Base-by-base conservation (phyloP, 2,888 invertebrate species). In the Pachydiplax longipennis region DNA sequence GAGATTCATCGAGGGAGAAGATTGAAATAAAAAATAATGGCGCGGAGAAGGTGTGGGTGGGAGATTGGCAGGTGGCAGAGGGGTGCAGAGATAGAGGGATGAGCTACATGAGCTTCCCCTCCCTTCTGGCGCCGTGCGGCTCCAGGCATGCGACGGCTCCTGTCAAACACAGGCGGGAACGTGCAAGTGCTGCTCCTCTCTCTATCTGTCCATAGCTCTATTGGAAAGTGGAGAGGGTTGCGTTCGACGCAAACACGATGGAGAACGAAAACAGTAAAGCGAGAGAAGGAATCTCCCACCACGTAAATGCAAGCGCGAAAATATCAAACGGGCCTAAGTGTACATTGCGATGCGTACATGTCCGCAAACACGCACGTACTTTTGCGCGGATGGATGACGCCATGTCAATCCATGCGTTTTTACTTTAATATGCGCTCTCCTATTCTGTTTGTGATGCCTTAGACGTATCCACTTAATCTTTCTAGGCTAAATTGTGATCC, bases 1-100 rank as follows among this genome's bases (percentile, higher is more conserved):
- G 22, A 37, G 73, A 83, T 15, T 90, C 61, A 61, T 65, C 65
- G 35, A 61, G 65, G 65, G 65, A 73, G 61, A 65, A 73, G 61
- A 90, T 65, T 73, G 61, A 65, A 73, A 61, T 73, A 90, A 90
- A 90, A 90, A 90, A 73, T 61, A 65, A 90, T 15, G 90, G 61
- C 81, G 90, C 44, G 18, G 90, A 80, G 81, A 65, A 58, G 44
- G 90, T 40, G 44, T 80, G 80, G 35, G 90, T 61, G 80, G 90
- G 65, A 80, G 80, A 61, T 90, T 44, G 73, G 31, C 80, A 40
- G 82, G 90, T 80, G 73, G 80, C 80, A 80, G 31, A 5, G 40
- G 90, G 40, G 61, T 6, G 31, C 37, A 25, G 61, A 25, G 13
- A 35, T 48, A 61, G 82, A n/a, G 15, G 80, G 35, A 37, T 80